Evolutionary conservation across 2,888 invertebrate species (phyloP), one percentile per base, ranked within the genome.

Genomic region (Pheosia tremula): DNA sequence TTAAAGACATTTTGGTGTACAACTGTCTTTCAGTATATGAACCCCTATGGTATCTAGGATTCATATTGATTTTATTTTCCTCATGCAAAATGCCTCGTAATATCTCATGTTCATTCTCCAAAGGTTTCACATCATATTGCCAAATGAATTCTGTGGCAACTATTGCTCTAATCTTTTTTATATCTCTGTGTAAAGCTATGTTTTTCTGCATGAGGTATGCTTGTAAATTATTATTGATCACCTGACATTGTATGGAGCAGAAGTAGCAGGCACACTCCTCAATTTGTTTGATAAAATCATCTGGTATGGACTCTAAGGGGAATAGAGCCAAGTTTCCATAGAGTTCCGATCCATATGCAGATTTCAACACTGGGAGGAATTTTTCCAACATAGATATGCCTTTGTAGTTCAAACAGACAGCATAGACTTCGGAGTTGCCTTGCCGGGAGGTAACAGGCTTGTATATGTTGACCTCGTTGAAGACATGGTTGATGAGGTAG

Each of bases 381-480:
- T 87, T 86, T 5, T 83, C 79, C 1, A 94, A 68, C n/a, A 71
- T 70, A 6, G 88, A 70, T 11, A 73, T 77, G 3, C 95, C 96
- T 72, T 93, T 93, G 79, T 95, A 97, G 37, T 93, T 91, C 39
- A 95, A 83, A 77, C 97, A 97, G 41, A 99, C 92, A 0, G 98
- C 95, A 82, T 99, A 99, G 0, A 97, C 95, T 89, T 99, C 99
- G 0, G 99, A 99, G 88, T 99, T 99, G 7, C 99, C 99, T 80
- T 97, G 96, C 82, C 98, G 97, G n/a, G 99, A 99, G 0, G 98
- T 97, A 0, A 96, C 96, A 0, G 99, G 99, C 84, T 99, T 99
- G 82, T 96, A 97, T 24, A 97, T 93, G 71, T 95, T 93, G 0
- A 99, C 96, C 81, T 95, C 90, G 43, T 94, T 82, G 84, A 99